A percentile compares a stretch with the other conserved stretches of the same genome.
Evolutionary conservation across 2,888 invertebrate genomes (phyloP).

Genomic region (Troides aeacus): DNA sequence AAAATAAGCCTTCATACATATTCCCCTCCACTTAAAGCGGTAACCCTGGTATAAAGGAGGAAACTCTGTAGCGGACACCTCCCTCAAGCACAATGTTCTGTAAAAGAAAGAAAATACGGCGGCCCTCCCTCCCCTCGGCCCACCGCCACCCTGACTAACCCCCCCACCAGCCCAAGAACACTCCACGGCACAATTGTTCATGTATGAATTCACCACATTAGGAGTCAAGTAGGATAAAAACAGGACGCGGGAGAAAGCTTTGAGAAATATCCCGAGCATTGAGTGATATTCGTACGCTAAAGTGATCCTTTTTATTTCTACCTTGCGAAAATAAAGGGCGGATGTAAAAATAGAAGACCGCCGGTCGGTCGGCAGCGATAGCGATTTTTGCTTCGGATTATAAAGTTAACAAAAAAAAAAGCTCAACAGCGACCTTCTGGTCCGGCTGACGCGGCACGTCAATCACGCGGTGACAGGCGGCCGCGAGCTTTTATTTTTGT

Average conservation of each 20-base stretch:
- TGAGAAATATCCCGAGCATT: conserved; percentile 68
- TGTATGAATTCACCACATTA: conserved; percentile 88
- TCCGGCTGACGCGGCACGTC: conserved; percentile 20
- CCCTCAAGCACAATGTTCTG: conserved; percentile 47
- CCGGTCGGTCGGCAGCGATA: conserved; percentile 36
- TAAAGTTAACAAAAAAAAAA: conserved; percentile 7
- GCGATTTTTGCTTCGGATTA: conserved; percentile 24
- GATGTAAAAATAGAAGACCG: conserved; percentile 36
- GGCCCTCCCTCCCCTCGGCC: conserved; percentile 36
- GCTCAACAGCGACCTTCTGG: conserved; percentile 9
- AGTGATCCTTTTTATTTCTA: conserved; percentile 48
- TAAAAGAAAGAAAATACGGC: conserved; percentile 54
- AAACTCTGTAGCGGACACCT: conserved; percentile 40
- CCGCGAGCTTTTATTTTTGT: conserved; percentile 3
- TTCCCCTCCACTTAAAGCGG: conserved; percentile 19
- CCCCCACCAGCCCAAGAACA: conserved; percentile 47
- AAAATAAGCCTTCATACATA: conserved; percentile 29
- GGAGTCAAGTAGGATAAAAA: conserved; percentile 82
- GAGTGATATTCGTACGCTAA: conserved; percentile 64
- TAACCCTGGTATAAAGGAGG: conserved; percentile 29
- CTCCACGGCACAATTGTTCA: conserved; percentile 79
- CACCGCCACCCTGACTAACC: conserved; percentile 34
- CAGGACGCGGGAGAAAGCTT: conserved; percentile 71
- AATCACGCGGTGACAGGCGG: conserved; percentile 22
- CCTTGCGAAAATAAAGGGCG: conserved; percentile 33